These are phyloP conservation scores for Crematogaster levior DNA, from an alignment of 2,888 invertebrate genomes.

Conservation along the genomic window DNA sequence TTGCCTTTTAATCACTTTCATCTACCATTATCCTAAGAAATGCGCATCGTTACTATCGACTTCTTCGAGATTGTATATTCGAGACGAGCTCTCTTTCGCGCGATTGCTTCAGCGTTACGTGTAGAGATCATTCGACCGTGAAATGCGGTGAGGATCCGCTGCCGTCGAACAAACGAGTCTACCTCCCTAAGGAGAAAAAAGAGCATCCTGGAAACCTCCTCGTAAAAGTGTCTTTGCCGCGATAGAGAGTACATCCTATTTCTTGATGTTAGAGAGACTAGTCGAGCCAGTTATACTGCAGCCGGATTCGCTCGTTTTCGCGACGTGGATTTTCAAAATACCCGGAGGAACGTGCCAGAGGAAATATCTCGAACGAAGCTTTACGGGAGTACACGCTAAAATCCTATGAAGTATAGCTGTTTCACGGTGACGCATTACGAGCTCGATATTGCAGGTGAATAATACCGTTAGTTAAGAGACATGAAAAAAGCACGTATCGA, in stretches of 20 bases:
- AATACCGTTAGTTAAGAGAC: neutral
- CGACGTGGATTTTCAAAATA: conserved; percentile 68
- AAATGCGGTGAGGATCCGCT: conserved; percentile 34
- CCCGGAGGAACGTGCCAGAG: conserved; percentile 61
- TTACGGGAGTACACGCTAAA: conserved; percentile 65
- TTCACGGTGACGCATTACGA: conserved; percentile 49
- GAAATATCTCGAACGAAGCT: conserved; percentile 65
- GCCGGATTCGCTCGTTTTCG: conserved; percentile 46
- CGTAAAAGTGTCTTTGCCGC: conserved; percentile 69
- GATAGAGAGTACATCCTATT: conserved; percentile 64
- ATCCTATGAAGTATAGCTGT: conserved; percentile 63
- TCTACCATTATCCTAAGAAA: conserved; percentile 7
- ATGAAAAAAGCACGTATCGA: neutral
- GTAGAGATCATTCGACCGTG: conserved; percentile 17
- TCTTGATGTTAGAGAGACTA: conserved; percentile 60
- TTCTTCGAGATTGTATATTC: neutral
- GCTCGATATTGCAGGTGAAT: neutral
- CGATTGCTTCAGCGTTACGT: conserved; percentile 20
- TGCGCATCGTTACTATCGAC: neutral
- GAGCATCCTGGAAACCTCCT: conserved; percentile 44
- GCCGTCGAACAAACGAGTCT: conserved; percentile 55
- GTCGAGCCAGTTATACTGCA: conserved; percentile 24
- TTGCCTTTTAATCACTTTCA: conserved; percentile 17
- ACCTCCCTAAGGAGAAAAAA: conserved; percentile 30
- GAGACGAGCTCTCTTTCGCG: conserved; percentile 19